These are phyloP conservation scores for human DNA, from an alignment of 2,113 vertebrate genomes.

Conservation along the genomic window DNA sequence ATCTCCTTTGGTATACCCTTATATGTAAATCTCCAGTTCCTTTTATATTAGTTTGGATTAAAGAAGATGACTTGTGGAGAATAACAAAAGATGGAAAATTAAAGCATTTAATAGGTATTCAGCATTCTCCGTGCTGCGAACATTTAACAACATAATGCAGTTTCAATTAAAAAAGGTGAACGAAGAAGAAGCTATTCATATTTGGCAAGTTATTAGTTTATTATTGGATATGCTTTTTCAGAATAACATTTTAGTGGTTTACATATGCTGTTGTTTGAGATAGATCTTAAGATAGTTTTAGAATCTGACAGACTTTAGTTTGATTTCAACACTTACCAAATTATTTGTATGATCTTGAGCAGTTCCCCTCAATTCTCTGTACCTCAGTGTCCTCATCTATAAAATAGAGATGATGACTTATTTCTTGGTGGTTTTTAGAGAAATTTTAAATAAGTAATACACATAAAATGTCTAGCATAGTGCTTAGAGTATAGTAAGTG, in stretches of 20 bases:
- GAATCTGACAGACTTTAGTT: neutral
- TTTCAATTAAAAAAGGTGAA: neutral
- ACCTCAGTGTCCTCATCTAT: neutral
- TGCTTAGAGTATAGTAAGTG: neutral
- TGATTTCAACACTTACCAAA: neutral
- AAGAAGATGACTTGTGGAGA: neutral
- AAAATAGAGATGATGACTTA: neutral
- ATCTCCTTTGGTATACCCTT: neutral
- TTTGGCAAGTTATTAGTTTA: neutral
- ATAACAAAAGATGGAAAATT: neutral
- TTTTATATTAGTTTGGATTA: neutral
- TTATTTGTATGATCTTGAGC: neutral
- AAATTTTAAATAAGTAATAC: slow-evolving; percentile 45
- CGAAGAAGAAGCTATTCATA: neutral
- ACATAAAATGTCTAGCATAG: slow-evolving; percentile 7
- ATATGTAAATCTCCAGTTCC: neutral
- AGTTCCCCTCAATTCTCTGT: neutral
- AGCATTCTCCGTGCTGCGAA: slow-evolving; percentile 1
- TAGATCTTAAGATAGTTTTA: neutral
- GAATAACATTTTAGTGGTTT: slow-evolving; percentile 7
- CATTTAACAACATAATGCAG: neutral
- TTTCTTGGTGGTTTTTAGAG: slow-evolving; percentile 19
- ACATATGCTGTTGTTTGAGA: neutral
- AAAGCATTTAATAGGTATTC: slow-evolving; percentile 18
- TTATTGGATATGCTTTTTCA: neutral